phyloP scores from a whole-genome alignment of 2,797 vertebrate genomes.

The Chloroceryle inda region DNA sequence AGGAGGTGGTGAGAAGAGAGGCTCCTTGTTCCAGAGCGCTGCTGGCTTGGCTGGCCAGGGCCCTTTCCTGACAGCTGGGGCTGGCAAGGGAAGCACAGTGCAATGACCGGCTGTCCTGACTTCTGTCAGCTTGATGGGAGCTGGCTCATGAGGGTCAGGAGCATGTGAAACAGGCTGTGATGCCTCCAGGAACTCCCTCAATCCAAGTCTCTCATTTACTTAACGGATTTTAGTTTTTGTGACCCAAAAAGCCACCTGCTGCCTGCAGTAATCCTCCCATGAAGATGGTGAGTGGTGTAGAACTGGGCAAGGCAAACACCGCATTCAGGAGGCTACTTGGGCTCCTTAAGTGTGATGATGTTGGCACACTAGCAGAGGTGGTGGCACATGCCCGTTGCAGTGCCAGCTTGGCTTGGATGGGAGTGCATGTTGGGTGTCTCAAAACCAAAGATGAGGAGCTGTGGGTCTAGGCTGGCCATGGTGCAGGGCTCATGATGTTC shows the following conservation, averaged over 20 bases:
- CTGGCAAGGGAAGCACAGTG: rapidly evolving
- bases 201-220: not conserved
- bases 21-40: rapidly evolving
- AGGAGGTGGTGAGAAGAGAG: not conserved
- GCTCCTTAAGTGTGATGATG: not conserved
- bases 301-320: not conserved
- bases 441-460: not conserved
- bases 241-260: not conserved
- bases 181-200: not conserved
- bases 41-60: not conserved
- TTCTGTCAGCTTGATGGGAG: not conserved
- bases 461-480: rapidly evolving
- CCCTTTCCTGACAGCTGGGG: not conserved
- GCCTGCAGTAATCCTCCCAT: not conserved
- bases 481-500: not conserved
- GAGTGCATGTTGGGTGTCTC: not conserved
- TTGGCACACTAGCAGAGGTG: not conserved
- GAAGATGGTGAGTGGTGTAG: not conserved
- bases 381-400: rapidly evolving
- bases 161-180: rapidly evolving
- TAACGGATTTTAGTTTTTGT: not conserved
- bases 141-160: not conserved
- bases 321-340: not conserved
- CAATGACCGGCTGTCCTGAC: not conserved
- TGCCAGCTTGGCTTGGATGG: not conserved